phyloP scores from a whole-genome alignment of 2,888 invertebrate genomes.

The Eupithecia exiguata region DNA sequence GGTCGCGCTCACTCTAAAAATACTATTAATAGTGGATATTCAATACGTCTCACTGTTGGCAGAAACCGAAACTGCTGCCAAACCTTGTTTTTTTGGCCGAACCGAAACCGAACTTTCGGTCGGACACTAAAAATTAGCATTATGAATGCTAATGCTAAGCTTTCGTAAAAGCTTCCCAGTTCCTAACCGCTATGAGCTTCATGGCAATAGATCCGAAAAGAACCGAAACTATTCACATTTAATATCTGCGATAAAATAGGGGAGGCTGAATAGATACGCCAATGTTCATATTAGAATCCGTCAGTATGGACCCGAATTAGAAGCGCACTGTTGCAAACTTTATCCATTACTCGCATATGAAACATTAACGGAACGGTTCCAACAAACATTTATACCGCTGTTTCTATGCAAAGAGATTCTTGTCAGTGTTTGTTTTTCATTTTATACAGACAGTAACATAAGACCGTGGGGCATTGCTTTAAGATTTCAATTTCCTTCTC shows the following conservation, averaged over 20 bases:
- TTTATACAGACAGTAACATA: constrained; percentile 68
- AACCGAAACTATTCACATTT: neutral
- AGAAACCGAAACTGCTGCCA: too few species aligned
- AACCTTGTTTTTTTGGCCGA: too few species aligned
- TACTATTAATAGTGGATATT: too few species aligned
- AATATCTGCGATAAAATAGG: neutral
- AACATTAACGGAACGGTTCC: constrained; percentile 30
- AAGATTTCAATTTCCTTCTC: constrained; percentile 84
- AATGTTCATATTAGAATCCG: constrained; percentile 45
- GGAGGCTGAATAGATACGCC: constrained; percentile 39
- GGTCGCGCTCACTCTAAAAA: too few species aligned
- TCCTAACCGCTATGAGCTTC: neutral
- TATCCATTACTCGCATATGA: constrained; percentile 28
- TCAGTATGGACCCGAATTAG: constrained; percentile 57
- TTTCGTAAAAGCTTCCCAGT: neutral
- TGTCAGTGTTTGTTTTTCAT: constrained; percentile 69
- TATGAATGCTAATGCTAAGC: neutral
- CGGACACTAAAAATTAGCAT: neutral
- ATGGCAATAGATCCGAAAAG: too few species aligned
- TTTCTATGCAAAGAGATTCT: constrained; percentile 44
- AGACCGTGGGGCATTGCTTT: constrained; percentile 81
- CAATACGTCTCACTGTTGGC: too few species aligned
- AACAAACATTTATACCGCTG: constrained; percentile 35
- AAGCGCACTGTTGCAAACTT: constrained; percentile 43
- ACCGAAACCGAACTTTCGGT: too few species aligned